Percentiles rank a stretch among this genome's conserved stretches.
Evolutionary conservation across 2,888 invertebrate species (phyloP).

Genomic region (Antheraea assamensis): DNA sequence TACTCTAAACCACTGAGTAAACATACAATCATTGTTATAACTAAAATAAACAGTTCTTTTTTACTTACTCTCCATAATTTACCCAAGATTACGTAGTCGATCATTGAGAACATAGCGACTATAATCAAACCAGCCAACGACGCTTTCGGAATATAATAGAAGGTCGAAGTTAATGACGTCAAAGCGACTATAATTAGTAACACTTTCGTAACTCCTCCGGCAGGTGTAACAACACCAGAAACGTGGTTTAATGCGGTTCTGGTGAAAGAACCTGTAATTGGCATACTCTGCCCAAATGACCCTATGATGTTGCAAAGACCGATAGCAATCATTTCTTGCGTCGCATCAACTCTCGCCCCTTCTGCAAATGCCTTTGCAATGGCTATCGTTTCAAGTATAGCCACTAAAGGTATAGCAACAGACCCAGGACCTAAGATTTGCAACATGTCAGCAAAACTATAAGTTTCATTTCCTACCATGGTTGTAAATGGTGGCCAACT

Average conservation of each 20-base stretch:
- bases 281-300: conserved; percentile 93
- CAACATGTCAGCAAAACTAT: conserved; percentile 84
- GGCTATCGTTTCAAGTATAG: conserved; percentile 87
- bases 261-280: conserved; percentile 92
- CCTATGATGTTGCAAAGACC: conserved; percentile 92
- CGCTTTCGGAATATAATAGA: conserved; percentile 93
- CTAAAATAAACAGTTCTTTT: conserved; percentile 61
- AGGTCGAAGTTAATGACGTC: conserved; percentile 90
- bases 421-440: conserved; percentile 82
- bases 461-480: conserved; percentile 80
- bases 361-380: conserved; percentile 90
- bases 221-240: conserved; percentile 92
- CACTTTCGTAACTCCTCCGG: conserved; percentile 90
- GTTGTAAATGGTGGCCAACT: conserved; percentile 86
- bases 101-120: conserved; percentile 93
- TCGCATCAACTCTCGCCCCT: conserved; percentile 90
- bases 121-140: conserved; percentile 94
- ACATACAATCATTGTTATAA: conserved; percentile 55
- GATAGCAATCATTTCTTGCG: conserved; percentile 95
- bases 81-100: conserved; percentile 84
- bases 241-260: conserved; percentile 94
- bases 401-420: conserved; percentile 85
- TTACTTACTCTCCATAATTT: conserved; percentile 91
- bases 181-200: conserved; percentile 89
- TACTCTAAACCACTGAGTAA: conserved; percentile 64